Base-by-base conservation (phyloP, 1,140 invertebrate species). In the Gryon sp. region DNA sequence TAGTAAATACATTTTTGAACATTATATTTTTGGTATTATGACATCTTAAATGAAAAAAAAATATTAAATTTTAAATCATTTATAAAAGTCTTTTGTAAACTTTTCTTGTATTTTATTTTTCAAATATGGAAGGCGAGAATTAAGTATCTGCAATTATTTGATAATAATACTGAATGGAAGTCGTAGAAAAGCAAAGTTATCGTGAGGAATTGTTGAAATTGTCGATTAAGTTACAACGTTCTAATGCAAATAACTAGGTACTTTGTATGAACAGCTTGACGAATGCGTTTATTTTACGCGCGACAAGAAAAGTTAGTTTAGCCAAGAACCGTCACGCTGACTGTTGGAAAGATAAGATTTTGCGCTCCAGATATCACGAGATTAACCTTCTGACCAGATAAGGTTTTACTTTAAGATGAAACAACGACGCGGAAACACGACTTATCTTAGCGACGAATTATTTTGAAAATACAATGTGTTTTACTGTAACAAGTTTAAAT, bases 321-420 rank as follows among this genome's bases (percentile, higher is more conserved):
- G 38, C 52, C 46, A 26, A 59, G 53, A 48, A 66, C n/a, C 41
- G 68, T 80, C 55, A 50, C 50, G 62, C 46, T 57, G 55, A 68
- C 30, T 76, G 57, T 66, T 74, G 16, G 53, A 69, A 32, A 83
- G 81, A 83, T 83, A 83, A 81, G 72, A 75, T 63, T 70, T 78
- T 43, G 82, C 73, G 76, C 80, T 73, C 75, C 59, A 73, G 80
- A 83, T 83, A 81, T 74, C 19, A 28, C 38, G 70, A 82, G 82
- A 84, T 84, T 83, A 82, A 83, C 79, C 80, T 79, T 62, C 40
- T 70, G 76, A 76, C 80, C 72, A 78, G 82, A 83, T 82, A 84
- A 62, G 74, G 24, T 60, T 57, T 65, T 59, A 68, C 55, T 48
- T 50, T 41, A 50, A 62, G 55, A 62, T 52, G 48, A 77, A 60